Conservation (phyloP, 1,140 invertebrate genomes). For the Anoplophora glabripennis region DNA sequence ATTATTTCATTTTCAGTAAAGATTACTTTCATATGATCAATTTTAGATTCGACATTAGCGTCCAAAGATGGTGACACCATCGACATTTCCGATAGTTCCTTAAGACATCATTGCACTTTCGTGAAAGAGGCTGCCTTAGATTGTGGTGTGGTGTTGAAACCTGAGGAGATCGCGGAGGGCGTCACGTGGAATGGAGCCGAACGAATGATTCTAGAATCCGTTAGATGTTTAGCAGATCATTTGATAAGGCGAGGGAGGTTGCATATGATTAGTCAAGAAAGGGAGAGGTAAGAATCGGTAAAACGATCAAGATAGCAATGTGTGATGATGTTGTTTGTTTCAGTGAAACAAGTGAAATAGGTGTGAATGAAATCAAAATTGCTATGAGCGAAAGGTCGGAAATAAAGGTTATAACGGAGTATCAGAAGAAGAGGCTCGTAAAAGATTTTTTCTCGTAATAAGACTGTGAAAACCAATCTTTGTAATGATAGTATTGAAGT, state of each 20-base stretch:
- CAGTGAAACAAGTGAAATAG: constrained; percentile 22
- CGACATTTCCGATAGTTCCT: constrained; percentile 27
- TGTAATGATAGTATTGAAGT: too few relatives aligned
- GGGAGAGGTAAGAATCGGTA: constrained; percentile 25
- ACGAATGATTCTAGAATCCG: constrained; percentile 38
- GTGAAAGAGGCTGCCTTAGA: constrained; percentile 38
- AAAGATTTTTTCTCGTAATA: constrained; percentile 30
- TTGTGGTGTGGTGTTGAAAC: constrained; percentile 37
- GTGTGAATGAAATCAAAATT: constrained; percentile 16
- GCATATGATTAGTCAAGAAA: constrained; percentile 23
- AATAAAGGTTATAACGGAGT: constrained; percentile 22
- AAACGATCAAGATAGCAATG: neutral
- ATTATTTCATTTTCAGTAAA: too few relatives aligned
- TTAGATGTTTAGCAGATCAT: constrained; percentile 40
- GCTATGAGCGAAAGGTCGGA: constrained; percentile 28
- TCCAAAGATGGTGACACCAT: neutral
- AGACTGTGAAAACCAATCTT: too few relatives aligned
- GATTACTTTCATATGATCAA: constrained; percentile 10
- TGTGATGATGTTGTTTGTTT: constrained; percentile 16
- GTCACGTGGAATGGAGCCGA: constrained; percentile 36
- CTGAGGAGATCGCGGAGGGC: constrained; percentile 35
- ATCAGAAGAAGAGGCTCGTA: constrained; percentile 18
- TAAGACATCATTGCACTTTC: constrained; percentile 30
- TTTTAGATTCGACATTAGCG: neutral
- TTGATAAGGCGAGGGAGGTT: constrained; percentile 36